Conservation (phyloP, 30 jellyfish, hydroid and myxozoan genomes). For the Cassiopea andromeda region DNA sequence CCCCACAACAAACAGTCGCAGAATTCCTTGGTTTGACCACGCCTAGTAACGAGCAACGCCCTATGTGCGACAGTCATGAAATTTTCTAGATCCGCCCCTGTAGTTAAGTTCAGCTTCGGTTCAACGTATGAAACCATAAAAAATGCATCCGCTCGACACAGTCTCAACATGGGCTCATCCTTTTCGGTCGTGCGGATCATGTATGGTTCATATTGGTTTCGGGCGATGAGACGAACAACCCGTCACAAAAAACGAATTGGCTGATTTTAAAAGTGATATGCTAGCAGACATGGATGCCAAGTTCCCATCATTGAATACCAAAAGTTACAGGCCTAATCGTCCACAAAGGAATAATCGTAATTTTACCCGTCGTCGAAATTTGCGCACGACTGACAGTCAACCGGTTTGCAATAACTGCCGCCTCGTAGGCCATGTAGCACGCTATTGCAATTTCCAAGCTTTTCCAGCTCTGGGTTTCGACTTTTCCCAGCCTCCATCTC, state of each 20-base stretch:
- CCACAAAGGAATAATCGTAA: neutral
- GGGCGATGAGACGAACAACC: neutral
- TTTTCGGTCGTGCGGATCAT: no score
- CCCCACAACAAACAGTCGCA: no score
- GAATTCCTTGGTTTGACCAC: no score
- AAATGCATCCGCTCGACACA: no score
- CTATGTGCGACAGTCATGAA: no score
- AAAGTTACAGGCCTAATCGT: neutral
- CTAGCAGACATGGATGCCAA: constrained; percentile 2
- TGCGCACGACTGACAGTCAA: constrained; percentile 19
- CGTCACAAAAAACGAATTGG: neutral
- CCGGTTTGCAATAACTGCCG: constrained; percentile 12
- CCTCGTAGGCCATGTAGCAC: constrained; percentile 17
- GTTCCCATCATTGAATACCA: neutral
- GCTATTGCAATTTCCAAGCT: neutral
- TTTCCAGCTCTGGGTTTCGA: neutral
- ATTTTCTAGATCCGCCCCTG: no score
- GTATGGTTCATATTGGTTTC: no score
- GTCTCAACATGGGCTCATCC: no score
- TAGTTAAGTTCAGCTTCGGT: no score
- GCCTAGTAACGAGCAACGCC: no score
- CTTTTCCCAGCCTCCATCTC: neutral
- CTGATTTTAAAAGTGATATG: constrained; percentile 1
- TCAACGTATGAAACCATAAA: no score
- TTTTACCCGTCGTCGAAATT: constrained; percentile 13